phyloP scores from a whole-genome alignment of 1,140 invertebrate species.

The Camponotus floridanus region DNA sequence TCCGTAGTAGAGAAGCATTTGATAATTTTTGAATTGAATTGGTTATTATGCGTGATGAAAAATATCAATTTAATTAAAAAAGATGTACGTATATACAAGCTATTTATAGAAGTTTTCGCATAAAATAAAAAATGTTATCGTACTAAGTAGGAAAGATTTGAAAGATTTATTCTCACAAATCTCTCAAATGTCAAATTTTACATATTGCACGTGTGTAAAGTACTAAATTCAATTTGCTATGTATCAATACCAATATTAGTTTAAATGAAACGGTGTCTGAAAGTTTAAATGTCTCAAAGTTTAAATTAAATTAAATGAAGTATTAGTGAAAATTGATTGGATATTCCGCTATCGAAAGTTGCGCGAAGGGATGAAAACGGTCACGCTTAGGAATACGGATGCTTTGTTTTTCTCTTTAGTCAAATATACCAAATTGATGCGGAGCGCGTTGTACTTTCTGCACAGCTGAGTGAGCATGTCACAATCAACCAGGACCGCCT shows the following conservation, averaged over 20 bases:
- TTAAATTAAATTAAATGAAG: too few species aligned
- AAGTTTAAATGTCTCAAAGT: too few species aligned
- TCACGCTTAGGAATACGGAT: slow-evolving; percentile 63
- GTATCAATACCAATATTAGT: not conserved
- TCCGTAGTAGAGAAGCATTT: not conserved
- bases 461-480: slow-evolving; percentile 84
- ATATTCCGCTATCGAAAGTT: slow-evolving; percentile 14
- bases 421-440: slow-evolving; percentile 72
- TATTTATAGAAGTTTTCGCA: not conserved
- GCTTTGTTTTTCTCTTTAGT: slow-evolving; percentile 71
- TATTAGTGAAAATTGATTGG: slow-evolving; percentile 6
- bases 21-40: slow-evolving; percentile 5
- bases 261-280: not conserved
- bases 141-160: not conserved
- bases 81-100: too few species aligned
- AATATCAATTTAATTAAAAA: not conserved
- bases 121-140: not conserved
- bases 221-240: not conserved
- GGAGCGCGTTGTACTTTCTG: slow-evolving; percentile 78
- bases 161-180: not conserved
- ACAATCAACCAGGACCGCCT: slow-evolving; percentile 81
- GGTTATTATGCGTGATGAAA: not conserved
- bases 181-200: not conserved
- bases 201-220: not conserved
- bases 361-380: slow-evolving; percentile 69